Evolutionary conservation across 1,140 invertebrate species (phyloP).

Genomic region (Listronotus oregonensis): DNA sequence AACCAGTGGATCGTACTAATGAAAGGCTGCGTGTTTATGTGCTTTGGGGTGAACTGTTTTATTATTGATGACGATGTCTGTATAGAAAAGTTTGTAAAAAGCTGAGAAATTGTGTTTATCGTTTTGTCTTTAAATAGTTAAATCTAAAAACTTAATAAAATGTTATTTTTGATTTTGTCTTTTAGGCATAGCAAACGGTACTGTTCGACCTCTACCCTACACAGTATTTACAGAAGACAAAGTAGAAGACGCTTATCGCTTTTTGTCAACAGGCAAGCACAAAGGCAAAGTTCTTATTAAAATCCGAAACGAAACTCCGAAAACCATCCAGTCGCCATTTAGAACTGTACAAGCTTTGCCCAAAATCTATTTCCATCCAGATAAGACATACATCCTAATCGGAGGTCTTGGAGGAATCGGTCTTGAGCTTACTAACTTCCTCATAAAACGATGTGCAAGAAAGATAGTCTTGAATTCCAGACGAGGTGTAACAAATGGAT

Average conservation of each 20-base stretch:
- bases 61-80: too few relatives aligned
- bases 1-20: too few relatives aligned
- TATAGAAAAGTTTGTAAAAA: too few relatives aligned
- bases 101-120: too few relatives aligned
- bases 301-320: conserved; percentile 75
- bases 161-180: background rate
- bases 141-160: too few relatives aligned
- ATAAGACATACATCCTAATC: conserved; percentile 84
- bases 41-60: too few relatives aligned
- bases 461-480: conserved; percentile 88
- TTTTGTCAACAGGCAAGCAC: conserved; percentile 95
- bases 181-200: conserved; percentile 75
- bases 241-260: conserved; percentile 89
- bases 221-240: conserved; percentile 82
- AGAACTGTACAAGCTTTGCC: conserved; percentile 78
- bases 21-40: too few relatives aligned
- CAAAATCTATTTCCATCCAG: conserved; percentile 81
- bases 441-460: conserved; percentile 81
- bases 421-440: conserved; percentile 90
- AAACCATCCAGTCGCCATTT: conserved; percentile 57
- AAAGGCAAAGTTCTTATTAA: conserved; percentile 94
- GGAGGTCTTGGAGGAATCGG: conserved; percentile 95
- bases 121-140: too few relatives aligned
- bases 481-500: conserved; percentile 83
- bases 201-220: conserved; percentile 79